Evolutionary conservation across 1,140 invertebrate genomes (phyloP), one percentile per base, ranked within the genome.

Genomic region (Platorchestia sp.): DNA sequence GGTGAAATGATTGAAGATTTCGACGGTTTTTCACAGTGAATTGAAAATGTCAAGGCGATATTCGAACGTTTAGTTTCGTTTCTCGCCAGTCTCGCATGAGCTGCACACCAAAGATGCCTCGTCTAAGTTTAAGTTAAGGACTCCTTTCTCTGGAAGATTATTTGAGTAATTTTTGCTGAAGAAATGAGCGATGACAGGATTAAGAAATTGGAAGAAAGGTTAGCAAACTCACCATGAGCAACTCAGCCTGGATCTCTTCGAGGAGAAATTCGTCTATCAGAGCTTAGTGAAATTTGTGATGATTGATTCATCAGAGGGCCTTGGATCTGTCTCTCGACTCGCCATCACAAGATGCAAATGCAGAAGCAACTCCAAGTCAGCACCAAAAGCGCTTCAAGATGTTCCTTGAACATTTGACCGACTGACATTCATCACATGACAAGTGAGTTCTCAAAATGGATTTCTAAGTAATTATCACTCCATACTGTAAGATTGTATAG

Each of bases 41-140:
- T 75, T 75, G 3, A 27, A 75, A 19, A 36, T 10, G 14, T 75
- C 59, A 75, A 10, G 59, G 59, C 14, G 59, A 75, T 22, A 75
- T 36, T 75, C 59, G 59, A 27, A 75, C 27, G 59, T 75, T 75
- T 75, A 19, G 59, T 75, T 75, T 36, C 47, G 47, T 75, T 75
- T 75, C 36, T 75, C 27, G 59, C 36, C 59, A 75, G 59, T 75
- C 59, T 22, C 36, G 0, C 36, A 42, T 44, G 47, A 93, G 91
- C 91, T 93, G 45, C 45, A 93, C 27, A 45, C 91, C 91, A 93
- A 93, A 93, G 91, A 93, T 93, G 43, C 45, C 91, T 45, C 43
- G 3, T 75, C 59, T 75, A 75, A 75, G 59, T 75, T 75, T 75
- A 75, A 75, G 59, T 75, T 75, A 75, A 75, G 41, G 36, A 42